Percentiles rank a stretch among this genome's conserved stretches.
Conservation (phyloP, 2,797 vertebrate genomes). For the Tapera naevia region DNA sequence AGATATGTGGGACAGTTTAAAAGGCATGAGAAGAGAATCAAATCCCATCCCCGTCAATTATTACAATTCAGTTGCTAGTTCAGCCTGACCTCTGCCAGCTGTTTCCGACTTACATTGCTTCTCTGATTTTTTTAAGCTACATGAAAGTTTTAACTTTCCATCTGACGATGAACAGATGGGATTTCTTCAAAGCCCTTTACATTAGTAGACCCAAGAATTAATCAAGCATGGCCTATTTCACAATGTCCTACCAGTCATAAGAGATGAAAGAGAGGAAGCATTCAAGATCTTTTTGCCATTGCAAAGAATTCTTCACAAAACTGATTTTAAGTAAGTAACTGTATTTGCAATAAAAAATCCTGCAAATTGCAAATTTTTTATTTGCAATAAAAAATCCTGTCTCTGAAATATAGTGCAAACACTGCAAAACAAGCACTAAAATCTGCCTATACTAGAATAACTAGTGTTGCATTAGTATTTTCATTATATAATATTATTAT, state of each 20-base stretch:
- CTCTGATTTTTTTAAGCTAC: background rate
- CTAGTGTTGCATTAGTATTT: background rate
- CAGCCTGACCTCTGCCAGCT: slow-evolving; percentile 26
- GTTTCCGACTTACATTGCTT: background rate
- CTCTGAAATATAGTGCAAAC: background rate
- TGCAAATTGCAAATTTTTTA: too few species aligned
- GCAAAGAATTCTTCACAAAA: background rate
- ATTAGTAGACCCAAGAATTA: background rate
- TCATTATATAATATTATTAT: background rate
- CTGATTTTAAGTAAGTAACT: background rate
- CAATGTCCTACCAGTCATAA: background rate
- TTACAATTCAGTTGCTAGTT: slow-evolving; percentile 6
- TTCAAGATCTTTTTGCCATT: background rate
- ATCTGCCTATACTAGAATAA: background rate
- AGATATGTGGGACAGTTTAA: background rate
- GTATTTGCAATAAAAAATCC: background rate
- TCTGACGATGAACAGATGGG: slow-evolving; percentile 26
- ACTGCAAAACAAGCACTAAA: background rate
- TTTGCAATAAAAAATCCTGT: too few species aligned
- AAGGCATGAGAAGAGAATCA: background rate
- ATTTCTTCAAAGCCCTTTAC: slow-evolving; percentile 30
- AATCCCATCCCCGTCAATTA: background rate
- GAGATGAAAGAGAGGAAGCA: slow-evolving; percentile 6
- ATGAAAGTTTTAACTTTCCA: slow-evolving; percentile 6
- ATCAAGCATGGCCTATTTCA: slow-evolving; percentile 6